These are phyloP conservation scores for Papilio polyxenes DNA, from an alignment of 1,140 invertebrate species.

Conservation along the genomic window DNA sequence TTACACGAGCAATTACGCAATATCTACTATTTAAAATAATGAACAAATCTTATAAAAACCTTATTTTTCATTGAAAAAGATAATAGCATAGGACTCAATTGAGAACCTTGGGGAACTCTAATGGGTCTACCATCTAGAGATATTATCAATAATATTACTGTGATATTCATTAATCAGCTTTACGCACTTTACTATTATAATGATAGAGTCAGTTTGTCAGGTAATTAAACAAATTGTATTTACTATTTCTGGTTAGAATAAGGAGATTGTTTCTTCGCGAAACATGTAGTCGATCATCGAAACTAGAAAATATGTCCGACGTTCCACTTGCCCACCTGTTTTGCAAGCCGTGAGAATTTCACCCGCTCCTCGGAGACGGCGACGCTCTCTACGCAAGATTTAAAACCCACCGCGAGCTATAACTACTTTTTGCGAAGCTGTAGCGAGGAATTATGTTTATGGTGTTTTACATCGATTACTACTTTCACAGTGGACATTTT, in stretches of 20 bases:
- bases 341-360: constrained; percentile 23
- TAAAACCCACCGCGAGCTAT: constrained; percentile 16
- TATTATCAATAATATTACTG: too few species aligned
- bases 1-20: too few species aligned
- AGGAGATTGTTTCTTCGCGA: not conserved
- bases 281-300: not conserved
- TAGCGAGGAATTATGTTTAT: not conserved
- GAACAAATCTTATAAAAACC: too few species aligned
- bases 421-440: not conserved
- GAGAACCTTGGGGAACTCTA: too few species aligned
- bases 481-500: not conserved
- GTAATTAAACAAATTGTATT: not conserved
- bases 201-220: not conserved
- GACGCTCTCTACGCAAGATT: constrained; percentile 16
- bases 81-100: too few species aligned
- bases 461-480: not conserved
- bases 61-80: too few species aligned
- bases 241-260: not conserved
- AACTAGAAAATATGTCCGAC: not conserved
- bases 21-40: too few species aligned
- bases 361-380: not conserved
- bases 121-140: too few species aligned
- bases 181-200: not conserved
- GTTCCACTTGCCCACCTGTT: constrained; percentile 16
- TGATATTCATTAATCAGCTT: too few species aligned